Evolutionary conservation across 1,140 invertebrate species (phyloP).

Genomic region (Delia radicum): DNA sequence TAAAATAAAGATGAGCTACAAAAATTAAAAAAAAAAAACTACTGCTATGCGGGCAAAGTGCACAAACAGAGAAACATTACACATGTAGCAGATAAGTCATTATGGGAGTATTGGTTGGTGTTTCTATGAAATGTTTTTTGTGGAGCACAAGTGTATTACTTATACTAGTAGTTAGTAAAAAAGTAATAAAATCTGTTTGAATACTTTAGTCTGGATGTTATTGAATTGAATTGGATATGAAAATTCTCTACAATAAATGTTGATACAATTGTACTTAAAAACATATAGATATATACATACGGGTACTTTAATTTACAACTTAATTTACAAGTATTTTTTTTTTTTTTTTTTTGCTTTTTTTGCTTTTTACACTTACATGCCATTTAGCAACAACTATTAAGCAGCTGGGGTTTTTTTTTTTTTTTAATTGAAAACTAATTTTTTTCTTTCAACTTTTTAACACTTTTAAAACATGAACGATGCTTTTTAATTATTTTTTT

Average conservation of each 20-base stretch:
- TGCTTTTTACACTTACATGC: background rate
- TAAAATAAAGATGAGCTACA: background rate
- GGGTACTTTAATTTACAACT: no score
- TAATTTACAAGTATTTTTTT: no score
- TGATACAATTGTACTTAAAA: background rate
- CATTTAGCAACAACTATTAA: conserved; percentile 12
- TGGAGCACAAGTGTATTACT: no score
- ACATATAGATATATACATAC: no score
- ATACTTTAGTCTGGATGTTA: background rate
- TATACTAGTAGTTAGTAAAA: no score
- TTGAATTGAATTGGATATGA: background rate
- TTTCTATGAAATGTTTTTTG: no score
- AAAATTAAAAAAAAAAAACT: background rate
- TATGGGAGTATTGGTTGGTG: background rate
- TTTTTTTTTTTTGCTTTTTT: no score
- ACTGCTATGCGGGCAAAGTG: conserved; percentile 2
- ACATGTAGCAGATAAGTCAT: background rate
- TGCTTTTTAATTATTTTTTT: background rate
- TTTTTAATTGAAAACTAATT: background rate
- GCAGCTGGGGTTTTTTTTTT: background rate
- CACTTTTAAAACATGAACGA: background rate
- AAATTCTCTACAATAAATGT: background rate
- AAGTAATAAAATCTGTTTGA: background rate
- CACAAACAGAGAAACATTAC: background rate
- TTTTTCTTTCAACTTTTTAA: background rate